Conservation (phyloP, 2,888 invertebrate species). For the Xestoiulus laeticollis region DNA sequence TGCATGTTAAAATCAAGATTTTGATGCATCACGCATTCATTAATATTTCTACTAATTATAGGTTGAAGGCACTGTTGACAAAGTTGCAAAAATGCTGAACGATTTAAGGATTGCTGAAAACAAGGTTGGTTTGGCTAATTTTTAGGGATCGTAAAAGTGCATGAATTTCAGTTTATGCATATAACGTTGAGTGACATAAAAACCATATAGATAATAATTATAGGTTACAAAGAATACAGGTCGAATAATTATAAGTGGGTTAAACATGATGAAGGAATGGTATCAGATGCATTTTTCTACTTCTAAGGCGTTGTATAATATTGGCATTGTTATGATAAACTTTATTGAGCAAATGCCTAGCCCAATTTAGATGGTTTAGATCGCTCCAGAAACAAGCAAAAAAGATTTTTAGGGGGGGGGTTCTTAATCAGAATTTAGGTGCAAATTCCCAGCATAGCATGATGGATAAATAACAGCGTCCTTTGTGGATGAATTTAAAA, state of each 20-base stretch:
- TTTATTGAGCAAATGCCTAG: neutral
- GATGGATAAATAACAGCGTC: too few relatives aligned
- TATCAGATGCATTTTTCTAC: neutral
- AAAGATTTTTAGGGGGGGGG: too few relatives aligned
- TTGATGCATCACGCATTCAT: neutral
- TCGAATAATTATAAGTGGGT: neutral
- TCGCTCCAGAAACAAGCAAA: neutral
- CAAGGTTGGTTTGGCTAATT: constrained; percentile 67
- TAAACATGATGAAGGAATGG: neutral
- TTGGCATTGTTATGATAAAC: neutral
- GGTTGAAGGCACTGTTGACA: constrained; percentile 77
- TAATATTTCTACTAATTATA: constrained; percentile 58
- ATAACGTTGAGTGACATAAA: neutral
- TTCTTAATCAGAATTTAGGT: too few relatives aligned
- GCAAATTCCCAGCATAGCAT: too few relatives aligned
- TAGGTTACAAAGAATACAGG: neutral
- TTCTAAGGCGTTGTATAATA: neutral
- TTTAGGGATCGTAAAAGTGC: neutral
- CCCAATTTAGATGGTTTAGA: neutral
- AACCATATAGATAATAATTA: neutral
- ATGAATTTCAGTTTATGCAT: neutral
- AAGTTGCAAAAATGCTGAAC: constrained; percentile 79
- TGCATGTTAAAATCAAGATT: too few relatives aligned
- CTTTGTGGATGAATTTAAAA: too few relatives aligned
- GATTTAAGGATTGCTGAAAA: constrained; percentile 88